These are phyloP conservation scores for Myotis yumanensis DNA, from an alignment of 2,113 vertebrate species.

Conservation along the genomic window DNA sequence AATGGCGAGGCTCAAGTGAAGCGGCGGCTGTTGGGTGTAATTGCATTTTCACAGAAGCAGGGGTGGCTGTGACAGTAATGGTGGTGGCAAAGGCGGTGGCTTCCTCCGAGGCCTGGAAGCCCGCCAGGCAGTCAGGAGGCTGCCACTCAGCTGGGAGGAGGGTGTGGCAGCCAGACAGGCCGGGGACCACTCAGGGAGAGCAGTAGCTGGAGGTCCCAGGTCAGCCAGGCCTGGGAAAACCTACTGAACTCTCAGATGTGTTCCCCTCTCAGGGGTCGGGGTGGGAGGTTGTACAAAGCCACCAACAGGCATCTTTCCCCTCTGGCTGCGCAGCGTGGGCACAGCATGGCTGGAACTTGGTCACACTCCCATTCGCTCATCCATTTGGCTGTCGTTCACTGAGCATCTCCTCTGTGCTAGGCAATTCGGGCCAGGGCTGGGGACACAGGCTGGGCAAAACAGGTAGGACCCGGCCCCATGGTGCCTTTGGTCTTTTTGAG, in stretches of 20 bases:
- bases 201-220: not conserved
- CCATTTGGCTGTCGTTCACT: not conserved
- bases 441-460: not conserved
- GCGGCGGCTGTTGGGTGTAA: constrained; percentile 84
- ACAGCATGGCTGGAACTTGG: not conserved
- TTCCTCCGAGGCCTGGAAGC: constrained; percentile 77
- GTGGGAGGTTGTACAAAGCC: not conserved
- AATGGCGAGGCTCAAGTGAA: constrained; percentile 80
- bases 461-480: not conserved
- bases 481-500: not conserved
- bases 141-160: not conserved
- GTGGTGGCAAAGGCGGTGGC: constrained; percentile 39
- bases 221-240: fast-evolving
- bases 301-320: not conserved
- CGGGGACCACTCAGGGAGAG: not conserved
- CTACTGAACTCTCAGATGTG: not conserved
- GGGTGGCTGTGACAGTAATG: not conserved
- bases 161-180: not conserved
- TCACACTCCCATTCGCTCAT: not conserved
- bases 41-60: constrained; percentile 81
- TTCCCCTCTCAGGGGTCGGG: not conserved
- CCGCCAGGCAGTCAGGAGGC: constrained; percentile 70
- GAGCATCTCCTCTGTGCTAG: not conserved
- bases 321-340: not conserved
- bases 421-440: not conserved